These are phyloP conservation scores for Melanerpes formicivorus DNA, from an alignment of 2,113 vertebrate species.

Conservation along the genomic window DNA sequence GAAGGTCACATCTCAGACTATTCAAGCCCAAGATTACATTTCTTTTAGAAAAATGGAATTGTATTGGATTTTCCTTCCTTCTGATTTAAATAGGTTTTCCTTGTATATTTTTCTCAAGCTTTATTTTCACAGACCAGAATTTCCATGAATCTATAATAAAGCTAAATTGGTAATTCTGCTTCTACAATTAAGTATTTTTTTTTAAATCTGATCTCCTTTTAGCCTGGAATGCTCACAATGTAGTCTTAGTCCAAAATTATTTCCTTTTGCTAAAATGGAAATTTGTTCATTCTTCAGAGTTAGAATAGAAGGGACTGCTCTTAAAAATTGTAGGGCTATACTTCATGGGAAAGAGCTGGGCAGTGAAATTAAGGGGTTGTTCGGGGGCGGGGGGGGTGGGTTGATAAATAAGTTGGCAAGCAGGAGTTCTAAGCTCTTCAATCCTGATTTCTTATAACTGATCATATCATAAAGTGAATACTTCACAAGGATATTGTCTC, in stretches of 20 bases:
- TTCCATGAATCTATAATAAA: not conserved
- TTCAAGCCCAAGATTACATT: not conserved
- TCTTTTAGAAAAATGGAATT: not conserved
- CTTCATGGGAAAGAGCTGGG: not conserved
- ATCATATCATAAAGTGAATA: not conserved
- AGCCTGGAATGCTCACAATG: not conserved
- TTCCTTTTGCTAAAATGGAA: not conserved
- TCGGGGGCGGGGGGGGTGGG: no score
- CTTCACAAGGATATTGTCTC: not conserved
- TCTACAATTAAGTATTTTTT: not conserved
- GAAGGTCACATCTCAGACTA: not conserved
- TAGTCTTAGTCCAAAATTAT: not conserved
- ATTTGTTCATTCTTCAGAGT: not conserved
- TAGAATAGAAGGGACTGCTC: not conserved
- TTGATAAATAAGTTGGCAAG: not conserved
- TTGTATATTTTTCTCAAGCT: not conserved
- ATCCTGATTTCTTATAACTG: not conserved
- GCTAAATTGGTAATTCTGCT: not conserved
- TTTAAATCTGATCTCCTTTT: not conserved
- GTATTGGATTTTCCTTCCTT: not conserved
- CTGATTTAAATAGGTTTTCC: not conserved
- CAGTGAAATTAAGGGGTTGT: not conserved
- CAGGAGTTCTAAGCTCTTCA: not conserved
- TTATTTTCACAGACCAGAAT: not conserved
- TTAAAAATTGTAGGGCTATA: not conserved